Evolutionary conservation across 2,888 invertebrate species (phyloP), one percentile per base, ranked within the genome.

Genomic region (Phalangium opilio): DNA sequence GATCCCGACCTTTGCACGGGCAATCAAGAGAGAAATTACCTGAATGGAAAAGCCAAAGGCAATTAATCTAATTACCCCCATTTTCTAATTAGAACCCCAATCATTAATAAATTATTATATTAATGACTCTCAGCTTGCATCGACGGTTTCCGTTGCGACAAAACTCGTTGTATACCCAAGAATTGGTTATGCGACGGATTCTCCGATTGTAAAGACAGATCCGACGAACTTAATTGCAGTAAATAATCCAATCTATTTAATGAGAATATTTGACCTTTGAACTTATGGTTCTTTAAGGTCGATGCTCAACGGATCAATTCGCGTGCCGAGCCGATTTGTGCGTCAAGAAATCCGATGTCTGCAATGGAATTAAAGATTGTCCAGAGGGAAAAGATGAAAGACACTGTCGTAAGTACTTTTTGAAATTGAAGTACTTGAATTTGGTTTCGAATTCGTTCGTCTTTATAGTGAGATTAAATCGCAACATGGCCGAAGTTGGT

Each of bases 191-290:
- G 64, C 45, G 64, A 65, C 43, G 63, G 62, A 5, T 57, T 56
- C 44, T 50, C 54, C n/a, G 64, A 65, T 49, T 64, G 65, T 49
- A 52, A 54, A 10, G 63, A 65, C 46, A 57, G 57, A 35, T 57
- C 58, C 1, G 64, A 65, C 47, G 61, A 61, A 63, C 67, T 67
- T 14, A 68, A 72, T 59, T 78, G 78, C 65, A 61, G 73, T 73
- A 58, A 61, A 47, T 35, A 42, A 38, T 19, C 1, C 7, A 36
- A 5, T 10, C 38, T 36, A 14, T 36, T 12, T 14, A 17, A 36
- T 4, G 10, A 41, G n/a, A 18, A 41, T 17, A n/a, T 2, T 2
- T 8, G 17, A 18, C 10, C n/a, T 15, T 18, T 41, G 17, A 41
- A 18, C 19, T 18, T 10, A 18, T 14, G 1, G 2, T 17, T 21